Conservation (phyloP, 2,888 invertebrate genomes). For the Cacoxenus indagator region DNA sequence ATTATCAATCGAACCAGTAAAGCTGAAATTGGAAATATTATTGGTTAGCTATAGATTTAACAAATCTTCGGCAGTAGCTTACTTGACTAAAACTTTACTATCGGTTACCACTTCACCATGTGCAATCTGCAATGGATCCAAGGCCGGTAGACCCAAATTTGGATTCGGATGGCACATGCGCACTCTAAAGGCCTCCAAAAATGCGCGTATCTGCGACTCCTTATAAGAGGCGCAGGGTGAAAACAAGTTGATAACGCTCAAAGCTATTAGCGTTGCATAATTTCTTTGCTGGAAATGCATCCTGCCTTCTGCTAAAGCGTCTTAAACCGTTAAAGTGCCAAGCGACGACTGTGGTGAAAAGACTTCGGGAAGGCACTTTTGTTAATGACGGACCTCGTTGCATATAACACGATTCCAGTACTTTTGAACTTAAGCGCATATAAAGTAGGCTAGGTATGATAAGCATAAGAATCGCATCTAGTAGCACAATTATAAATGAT, state of each 20-base stretch:
- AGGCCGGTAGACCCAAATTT: slow-evolving; percentile 56
- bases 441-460: too few species aligned
- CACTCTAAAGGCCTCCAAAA: slow-evolving; percentile 57
- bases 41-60: neutral
- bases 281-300: neutral
- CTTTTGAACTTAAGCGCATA: too few species aligned
- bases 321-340: neutral
- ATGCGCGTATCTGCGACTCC: slow-evolving; percentile 46
- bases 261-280: neutral
- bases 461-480: too few species aligned
- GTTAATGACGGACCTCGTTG: too few species aligned
- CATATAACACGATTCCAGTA: too few species aligned
- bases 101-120: slow-evolving; percentile 42
- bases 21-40: slow-evolving; percentile 39
- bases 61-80: slow-evolving; percentile 19
- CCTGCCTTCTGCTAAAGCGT: neutral
- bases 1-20: slow-evolving; percentile 51
- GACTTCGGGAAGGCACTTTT: neutral
- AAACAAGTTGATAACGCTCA: slow-evolving; percentile 33
- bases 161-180: slow-evolving; percentile 68
- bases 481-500: too few species aligned
- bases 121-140: slow-evolving; percentile 58
- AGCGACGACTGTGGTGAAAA: neutral
- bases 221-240: slow-evolving; percentile 37
- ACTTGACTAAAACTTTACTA: slow-evolving; percentile 59